These are phyloP conservation scores for Kryptolebias ocellatus DNA, from an alignment of 2,797 vertebrate genomes.

Conservation along the genomic window DNA sequence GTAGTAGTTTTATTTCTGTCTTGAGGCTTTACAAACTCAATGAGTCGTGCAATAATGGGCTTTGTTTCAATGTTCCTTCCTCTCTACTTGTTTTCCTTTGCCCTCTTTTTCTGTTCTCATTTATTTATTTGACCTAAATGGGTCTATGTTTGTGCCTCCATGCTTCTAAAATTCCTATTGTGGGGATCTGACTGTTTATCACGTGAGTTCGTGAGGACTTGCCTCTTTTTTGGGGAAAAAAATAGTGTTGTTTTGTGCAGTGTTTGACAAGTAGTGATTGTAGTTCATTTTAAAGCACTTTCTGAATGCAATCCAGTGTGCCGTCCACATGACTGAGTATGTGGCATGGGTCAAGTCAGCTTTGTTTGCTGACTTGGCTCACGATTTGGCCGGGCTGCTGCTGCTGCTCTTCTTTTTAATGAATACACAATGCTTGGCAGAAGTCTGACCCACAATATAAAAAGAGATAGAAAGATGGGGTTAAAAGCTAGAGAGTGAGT, in stretches of 20 bases:
- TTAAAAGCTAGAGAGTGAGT: too few species aligned
- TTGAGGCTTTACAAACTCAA: slow-evolving; percentile 37
- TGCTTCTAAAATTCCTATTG: not conserved
- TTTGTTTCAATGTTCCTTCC: slow-evolving; percentile 44
- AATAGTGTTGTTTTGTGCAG: not conserved
- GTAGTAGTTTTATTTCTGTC: slow-evolving; percentile 40
- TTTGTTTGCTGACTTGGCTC: too few species aligned
- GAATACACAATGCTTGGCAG: slow-evolving; percentile 31
- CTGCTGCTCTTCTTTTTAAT: too few species aligned
- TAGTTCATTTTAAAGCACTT: too few species aligned
- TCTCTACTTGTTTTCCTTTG: slow-evolving; percentile 32
- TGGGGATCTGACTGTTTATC: not conserved
- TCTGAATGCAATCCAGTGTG: too few species aligned
- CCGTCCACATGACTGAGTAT: too few species aligned
- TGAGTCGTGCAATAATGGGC: slow-evolving; percentile 35
- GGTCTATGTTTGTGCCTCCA: not conserved
- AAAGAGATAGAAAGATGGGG: not conserved
- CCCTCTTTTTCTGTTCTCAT: slow-evolving; percentile 9
- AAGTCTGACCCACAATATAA: slow-evolving; percentile 29
- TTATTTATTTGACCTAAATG: slow-evolving; percentile 2
- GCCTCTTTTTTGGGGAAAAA: not conserved
- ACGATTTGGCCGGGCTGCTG: too few species aligned
- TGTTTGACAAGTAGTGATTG: too few species aligned
- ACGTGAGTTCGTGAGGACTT: not conserved
- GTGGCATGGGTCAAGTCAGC: too few species aligned